phyloP scores from a whole-genome alignment of 1,140 invertebrate genomes.

The Stratiolaelaps scimitus region DNA sequence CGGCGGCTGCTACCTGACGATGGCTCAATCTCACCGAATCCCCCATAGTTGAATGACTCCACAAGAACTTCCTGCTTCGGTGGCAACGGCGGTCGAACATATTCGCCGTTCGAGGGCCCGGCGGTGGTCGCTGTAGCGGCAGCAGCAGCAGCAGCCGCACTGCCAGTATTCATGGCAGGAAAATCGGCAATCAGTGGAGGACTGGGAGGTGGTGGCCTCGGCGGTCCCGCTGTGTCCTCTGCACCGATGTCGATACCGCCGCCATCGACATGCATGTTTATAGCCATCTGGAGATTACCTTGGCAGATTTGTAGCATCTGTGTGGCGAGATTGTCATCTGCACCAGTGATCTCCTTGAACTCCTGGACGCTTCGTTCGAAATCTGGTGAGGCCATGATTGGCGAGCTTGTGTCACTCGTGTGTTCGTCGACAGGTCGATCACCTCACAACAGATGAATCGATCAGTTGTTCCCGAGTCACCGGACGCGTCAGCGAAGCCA shows the following conservation, averaged over 20 bases:
- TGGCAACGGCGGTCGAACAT: slow-evolving; percentile 52
- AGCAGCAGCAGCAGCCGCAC: too few relatives aligned
- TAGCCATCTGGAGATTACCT: slow-evolving; percentile 46
- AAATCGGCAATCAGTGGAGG: slow-evolving; percentile 8
- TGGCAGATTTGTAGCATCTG: slow-evolving; percentile 45
- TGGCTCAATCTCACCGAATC: slow-evolving; percentile 53
- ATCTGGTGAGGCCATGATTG: too few relatives aligned
- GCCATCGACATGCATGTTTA: slow-evolving; percentile 49
- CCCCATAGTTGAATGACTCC: slow-evolving; percentile 52
- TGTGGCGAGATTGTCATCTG: slow-evolving; percentile 30
- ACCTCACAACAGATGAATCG: too few relatives aligned
- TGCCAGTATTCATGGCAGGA: slow-evolving; percentile 3
- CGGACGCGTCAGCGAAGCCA: too few relatives aligned
- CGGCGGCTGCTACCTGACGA: slow-evolving; percentile 47
- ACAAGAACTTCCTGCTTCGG: slow-evolving; percentile 51
- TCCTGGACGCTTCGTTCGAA: background rate
- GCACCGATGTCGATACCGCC: slow-evolving; percentile 29
- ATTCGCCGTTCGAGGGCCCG: slow-evolving; percentile 42
- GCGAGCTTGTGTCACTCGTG: too few relatives aligned
- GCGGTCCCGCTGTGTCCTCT: slow-evolving; percentile 37
- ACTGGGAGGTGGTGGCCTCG: slow-evolving; percentile 34
- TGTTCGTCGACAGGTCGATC: too few relatives aligned
- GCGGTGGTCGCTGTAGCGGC: too few relatives aligned
- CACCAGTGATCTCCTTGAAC: slow-evolving; percentile 23
- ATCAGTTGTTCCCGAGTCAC: too few relatives aligned